Evolutionary conservation across 2,888 invertebrate genomes (phyloP), one percentile per base, ranked within the genome.

Genomic region (Drosophila anomalata): DNA sequence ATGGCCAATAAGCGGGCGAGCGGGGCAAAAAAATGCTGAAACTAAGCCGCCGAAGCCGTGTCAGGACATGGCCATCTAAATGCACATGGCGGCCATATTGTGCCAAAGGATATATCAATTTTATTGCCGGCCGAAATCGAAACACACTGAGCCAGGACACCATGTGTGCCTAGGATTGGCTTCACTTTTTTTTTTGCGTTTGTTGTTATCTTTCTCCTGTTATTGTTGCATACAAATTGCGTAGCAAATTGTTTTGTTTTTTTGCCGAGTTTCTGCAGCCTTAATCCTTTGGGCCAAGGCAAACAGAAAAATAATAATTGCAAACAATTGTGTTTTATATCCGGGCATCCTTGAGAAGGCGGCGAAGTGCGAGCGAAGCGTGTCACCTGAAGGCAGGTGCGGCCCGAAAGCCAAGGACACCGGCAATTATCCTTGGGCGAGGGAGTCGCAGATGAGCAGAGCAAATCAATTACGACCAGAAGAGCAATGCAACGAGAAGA

Each of bases 1-100:
- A 88, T 88, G 86, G 87, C 68, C 89, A 88, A 85, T 89, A 89
- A 88, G 89, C 79, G 73, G 44, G 55, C 36, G n/a, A 42, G 17
- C 9, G 41, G 41, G 47, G 36, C 39, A 47, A 66, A 63, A 60
- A 42, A 72, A 66, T 44, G 53, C 50, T 36, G 60, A 69, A 87
- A 82, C 86, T 87, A 85, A 85, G 88, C 86, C 88, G 67, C 31
- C 22, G 58, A 66, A 67, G 66, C 70, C 68, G 57, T 57, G 65
- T 41, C 65, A 65, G 65, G 65, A 65, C 68, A 65, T 54, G 68
- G 65, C 68, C 65, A 65, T 65, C 65, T 71, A 79, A 60, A 54
- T 58, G 68, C 85, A 84, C 69, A 67, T 87, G 86, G 76, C 60
- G 61, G 65, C 68, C 85, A 81, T 78, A 74, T 82, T 85, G 88